These are phyloP conservation scores for Eurois occulta DNA, from an alignment of 2,888 invertebrate genomes.

Conservation along the genomic window DNA sequence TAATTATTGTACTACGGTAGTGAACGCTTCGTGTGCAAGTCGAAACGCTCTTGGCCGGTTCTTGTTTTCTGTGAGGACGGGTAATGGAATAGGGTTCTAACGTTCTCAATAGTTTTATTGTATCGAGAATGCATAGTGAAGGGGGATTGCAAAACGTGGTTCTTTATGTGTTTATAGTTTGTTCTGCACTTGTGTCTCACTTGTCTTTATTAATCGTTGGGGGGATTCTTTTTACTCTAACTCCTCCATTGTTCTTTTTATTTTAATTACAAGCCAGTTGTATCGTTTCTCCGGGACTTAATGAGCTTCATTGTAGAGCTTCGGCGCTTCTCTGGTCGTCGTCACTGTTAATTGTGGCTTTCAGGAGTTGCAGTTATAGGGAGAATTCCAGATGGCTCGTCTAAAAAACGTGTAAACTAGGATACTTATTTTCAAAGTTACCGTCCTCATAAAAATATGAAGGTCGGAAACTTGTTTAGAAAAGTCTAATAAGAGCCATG, in stretches of 20 bases:
- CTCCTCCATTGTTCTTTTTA: neutral
- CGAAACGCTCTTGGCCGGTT: neutral
- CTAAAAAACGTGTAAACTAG: neutral
- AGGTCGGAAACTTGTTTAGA: too few relatives aligned
- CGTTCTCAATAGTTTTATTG: conserved; percentile 39
- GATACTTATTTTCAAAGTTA: neutral
- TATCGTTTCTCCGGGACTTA: neutral
- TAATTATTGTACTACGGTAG: too few relatives aligned
- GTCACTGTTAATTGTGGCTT: neutral
- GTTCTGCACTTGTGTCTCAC: neutral
- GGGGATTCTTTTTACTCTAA: neutral
- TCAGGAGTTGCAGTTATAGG: neutral
- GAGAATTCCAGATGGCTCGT: neutral
- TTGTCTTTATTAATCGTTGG: conserved; percentile 2
- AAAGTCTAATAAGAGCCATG: too few relatives aligned
- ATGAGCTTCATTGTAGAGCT: neutral
- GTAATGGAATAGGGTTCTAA: conserved; percentile 45
- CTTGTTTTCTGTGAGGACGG: neutral
- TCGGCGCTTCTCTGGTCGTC: neutral
- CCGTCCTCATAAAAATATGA: too few relatives aligned
- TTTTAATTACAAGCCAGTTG: neutral
- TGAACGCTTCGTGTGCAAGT: neutral
- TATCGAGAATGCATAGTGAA: neutral
- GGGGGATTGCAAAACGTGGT: conserved; percentile 9
- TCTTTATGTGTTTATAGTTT: neutral